Conservation (phyloP, 2,113 vertebrate species). For the Cettia cetti region DNA sequence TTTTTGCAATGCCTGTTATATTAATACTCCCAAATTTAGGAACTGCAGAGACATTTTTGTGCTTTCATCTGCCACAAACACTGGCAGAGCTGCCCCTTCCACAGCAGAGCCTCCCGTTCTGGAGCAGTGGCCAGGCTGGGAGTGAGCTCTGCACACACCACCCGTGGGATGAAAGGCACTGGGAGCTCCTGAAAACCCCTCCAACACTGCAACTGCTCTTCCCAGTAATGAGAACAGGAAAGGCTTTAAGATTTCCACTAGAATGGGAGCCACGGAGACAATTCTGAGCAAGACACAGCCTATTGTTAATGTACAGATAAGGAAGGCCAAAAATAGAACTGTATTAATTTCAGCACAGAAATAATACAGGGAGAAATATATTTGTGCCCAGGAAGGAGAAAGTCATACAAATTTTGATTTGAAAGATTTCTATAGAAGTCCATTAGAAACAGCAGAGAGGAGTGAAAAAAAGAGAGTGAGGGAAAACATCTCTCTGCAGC, state of each 20-base stretch:
- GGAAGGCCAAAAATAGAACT: slow-evolving; percentile 41
- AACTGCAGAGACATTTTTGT: fast-evolving
- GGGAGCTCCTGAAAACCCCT: neutral
- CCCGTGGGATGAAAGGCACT: neutral
- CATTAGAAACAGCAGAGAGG: slow-evolving; percentile 24
- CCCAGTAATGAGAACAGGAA: neutral
- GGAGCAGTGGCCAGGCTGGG: neutral
- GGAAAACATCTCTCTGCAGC: slow-evolving; percentile 32
- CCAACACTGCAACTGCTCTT: neutral
- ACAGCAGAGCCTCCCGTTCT: neutral
- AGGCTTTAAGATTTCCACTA: neutral
- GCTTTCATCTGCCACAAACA: fast-evolving
- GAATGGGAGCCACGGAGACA: neutral
- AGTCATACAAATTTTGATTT: slow-evolving; percentile 18
- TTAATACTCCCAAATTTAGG: neutral
- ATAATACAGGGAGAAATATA: neutral
- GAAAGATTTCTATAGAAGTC: slow-evolving; percentile 29
- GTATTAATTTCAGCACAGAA: slow-evolving; percentile 39
- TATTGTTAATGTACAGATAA: slow-evolving; percentile 42
- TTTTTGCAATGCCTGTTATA: fast-evolving
- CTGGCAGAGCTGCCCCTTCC: fast-evolving
- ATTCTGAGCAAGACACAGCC: slow-evolving; percentile 15
- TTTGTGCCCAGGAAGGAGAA: slow-evolving; percentile 14
- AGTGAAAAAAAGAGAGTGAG: neutral
- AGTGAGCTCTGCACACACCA: neutral